phyloP scores from a whole-genome alignment of 92 coral and sea anemone species.

The Siderastrea siderea region DNA sequence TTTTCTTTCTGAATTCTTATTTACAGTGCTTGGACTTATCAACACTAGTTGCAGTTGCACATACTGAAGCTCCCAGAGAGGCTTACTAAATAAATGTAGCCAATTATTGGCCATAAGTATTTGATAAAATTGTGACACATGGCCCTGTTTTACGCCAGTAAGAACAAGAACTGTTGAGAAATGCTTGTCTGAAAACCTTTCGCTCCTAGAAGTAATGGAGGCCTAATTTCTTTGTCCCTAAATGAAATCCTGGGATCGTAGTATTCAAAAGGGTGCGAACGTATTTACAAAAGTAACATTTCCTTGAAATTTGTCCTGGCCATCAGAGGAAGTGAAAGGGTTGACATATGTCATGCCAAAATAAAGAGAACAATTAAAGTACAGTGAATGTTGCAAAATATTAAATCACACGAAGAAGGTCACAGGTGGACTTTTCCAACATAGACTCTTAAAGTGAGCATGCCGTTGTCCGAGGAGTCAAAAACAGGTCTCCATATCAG shows the following conservation, averaged over 20 bases:
- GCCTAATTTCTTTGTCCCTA: background rate
- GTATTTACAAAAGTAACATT: background rate
- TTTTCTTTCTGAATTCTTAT: no score
- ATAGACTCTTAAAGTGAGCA: constrained; percentile 52
- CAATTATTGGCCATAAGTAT: constrained; percentile 19
- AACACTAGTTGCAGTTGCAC: no score
- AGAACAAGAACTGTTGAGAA: constrained; percentile 12
- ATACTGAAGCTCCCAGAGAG: no score
- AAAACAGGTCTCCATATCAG: constrained; percentile 67
- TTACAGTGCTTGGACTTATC: no score
- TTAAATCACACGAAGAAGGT: constrained; percentile 4
- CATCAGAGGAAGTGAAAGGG: constrained; percentile 1
- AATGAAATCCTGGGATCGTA: background rate
- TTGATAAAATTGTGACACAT: background rate
- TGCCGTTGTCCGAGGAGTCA: constrained; percentile 51
- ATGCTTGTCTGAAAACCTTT: background rate
- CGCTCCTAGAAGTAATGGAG: constrained; percentile 8
- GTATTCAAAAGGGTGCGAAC: background rate
- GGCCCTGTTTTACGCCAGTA: constrained; percentile 9
- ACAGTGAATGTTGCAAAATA: constrained; percentile 3
- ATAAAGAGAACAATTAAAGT: background rate
- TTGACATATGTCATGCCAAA: background rate
- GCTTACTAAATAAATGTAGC: background rate
- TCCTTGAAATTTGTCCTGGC: constrained; percentile 8
- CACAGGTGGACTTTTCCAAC: constrained; percentile 54